A percentile compares a stretch with the other conserved stretches of the same genome.
These are phyloP conservation scores for Tragelaphus scriptus DNA, from an alignment of 2,113 vertebrate genomes.

Conservation along the genomic window DNA sequence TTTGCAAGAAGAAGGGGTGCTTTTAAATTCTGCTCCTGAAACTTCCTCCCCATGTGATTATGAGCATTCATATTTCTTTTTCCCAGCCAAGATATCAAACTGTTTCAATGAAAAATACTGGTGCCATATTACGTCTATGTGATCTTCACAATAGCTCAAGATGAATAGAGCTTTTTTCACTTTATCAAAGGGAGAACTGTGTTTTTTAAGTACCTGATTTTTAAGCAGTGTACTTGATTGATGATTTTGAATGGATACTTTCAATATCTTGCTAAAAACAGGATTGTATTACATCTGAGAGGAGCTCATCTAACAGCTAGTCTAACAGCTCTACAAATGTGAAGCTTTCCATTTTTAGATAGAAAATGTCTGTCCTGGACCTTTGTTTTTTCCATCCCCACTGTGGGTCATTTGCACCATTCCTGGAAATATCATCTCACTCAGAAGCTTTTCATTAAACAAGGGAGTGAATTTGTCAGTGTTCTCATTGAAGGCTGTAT, in stretches of 20 bases:
- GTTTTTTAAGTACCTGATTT: neutral
- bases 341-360: neutral
- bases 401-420: conserved; percentile 5
- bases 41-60: neutral
- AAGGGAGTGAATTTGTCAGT: neutral
- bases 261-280: neutral
- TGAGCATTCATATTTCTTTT: neutral
- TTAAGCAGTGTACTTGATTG: neutral
- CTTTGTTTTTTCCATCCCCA: neutral
- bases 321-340: neutral
- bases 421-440: conserved; percentile 27
- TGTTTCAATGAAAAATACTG: neutral
- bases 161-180: neutral
- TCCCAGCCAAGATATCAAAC: neutral
- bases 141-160: neutral
- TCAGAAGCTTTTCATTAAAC: conserved; percentile 41
- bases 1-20: neutral
- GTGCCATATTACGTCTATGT: neutral
- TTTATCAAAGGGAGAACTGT: neutral
- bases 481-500: neutral
- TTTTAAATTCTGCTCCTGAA: neutral
- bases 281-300: neutral
- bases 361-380: neutral
- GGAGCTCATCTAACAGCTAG: neutral
- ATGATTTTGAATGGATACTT: neutral